These are phyloP conservation scores for Drosophila rubida DNA, from an alignment of 2,888 invertebrate species.

Conservation along the genomic window DNA sequence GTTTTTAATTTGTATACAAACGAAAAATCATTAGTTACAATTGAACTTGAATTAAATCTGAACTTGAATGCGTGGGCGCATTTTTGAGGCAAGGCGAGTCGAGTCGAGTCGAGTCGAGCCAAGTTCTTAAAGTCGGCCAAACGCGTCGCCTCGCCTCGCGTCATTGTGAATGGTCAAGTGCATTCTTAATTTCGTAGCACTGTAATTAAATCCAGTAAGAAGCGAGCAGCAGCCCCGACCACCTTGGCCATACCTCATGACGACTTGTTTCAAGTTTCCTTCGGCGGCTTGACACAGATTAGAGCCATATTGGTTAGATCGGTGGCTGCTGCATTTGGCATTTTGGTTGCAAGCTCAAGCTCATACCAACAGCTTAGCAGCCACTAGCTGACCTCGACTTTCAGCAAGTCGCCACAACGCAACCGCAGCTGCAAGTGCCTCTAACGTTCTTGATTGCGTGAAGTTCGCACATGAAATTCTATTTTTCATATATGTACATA, in stretches of 20 bases:
- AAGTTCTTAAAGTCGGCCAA: slow-evolving; percentile 44
- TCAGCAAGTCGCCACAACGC: slow-evolving; percentile 36
- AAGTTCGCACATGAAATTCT: slow-evolving; percentile 49
- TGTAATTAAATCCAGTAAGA: slow-evolving; percentile 63
- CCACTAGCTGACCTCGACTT: slow-evolving; percentile 73
- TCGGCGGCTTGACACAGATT: slow-evolving; percentile 73
- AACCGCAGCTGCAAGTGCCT: slow-evolving; percentile 31
- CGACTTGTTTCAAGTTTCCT: slow-evolving; percentile 73
- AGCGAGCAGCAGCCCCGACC: slow-evolving; percentile 26
- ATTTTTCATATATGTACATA: neutral
- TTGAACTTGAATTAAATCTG: slow-evolving; percentile 51
- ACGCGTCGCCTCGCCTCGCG: slow-evolving; percentile 13
- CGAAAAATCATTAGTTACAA: slow-evolving; percentile 34
- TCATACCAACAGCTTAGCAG: slow-evolving; percentile 21
- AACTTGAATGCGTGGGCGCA: slow-evolving; percentile 39
- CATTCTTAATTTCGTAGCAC: slow-evolving; percentile 46
- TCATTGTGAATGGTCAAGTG: slow-evolving; percentile 74
- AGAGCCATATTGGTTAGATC: slow-evolving; percentile 56
- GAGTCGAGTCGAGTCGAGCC: slow-evolving; percentile 8
- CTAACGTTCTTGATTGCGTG: slow-evolving; percentile 41
- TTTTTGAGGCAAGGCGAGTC: neutral
- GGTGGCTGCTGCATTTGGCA: slow-evolving; percentile 63
- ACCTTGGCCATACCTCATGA: slow-evolving; percentile 53
- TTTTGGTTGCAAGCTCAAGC: slow-evolving; percentile 56
- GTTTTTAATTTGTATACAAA: slow-evolving; percentile 41